Evolutionary conservation across 1,140 invertebrate genomes (phyloP), one percentile per base, ranked within the genome.

Genomic region (Lerema accius): DNA sequence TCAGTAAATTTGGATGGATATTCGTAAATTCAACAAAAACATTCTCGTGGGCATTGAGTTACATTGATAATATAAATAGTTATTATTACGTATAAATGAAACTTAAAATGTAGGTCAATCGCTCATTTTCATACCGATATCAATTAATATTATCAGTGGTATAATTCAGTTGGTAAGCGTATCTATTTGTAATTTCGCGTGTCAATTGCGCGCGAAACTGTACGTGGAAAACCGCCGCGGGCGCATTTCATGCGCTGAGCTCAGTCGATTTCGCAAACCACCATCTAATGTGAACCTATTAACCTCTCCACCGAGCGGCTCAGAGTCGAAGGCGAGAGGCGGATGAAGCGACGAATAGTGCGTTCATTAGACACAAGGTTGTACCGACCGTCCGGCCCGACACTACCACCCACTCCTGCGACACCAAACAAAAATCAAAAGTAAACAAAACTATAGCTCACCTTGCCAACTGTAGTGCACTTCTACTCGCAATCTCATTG

Each of bases 211-310:
- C 83, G 81, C 80, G 83, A 88, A 89, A 81, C 72, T 68, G 63
- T 76, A 71, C 76, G 78, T 82, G 84, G 80, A 86, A 84, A 84
- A 84, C 78, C 74, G 73, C 73, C 82, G 79, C 81, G 63, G 72
- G 77, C 79, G 79, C 84, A 78, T 77, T 77, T 76, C 71, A 73
- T 75, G 72, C 75, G 69, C 69, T 75, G 78, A 78, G 82, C 72
- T 76, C 70, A 71, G 73, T 70, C 71, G 78, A 86, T 89, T 90
- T 89, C 88, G 86, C 86, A 90, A 90, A 83, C 80, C 78, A 84
- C 72, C 86, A 82, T 90, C 86, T 90, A 88, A 90, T 89, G 86
- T 90, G 88, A 90, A 90, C 88, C 86, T 90, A 90, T 90, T 90
- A 90, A 90, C 88, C 88, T 90, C 86, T 89, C 71, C 69, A 73